Evolutionary conservation across 2,113 vertebrate species (phyloP), one percentile per base, ranked within the genome.

Genomic region (Heterotilapia buettikoferi): DNA sequence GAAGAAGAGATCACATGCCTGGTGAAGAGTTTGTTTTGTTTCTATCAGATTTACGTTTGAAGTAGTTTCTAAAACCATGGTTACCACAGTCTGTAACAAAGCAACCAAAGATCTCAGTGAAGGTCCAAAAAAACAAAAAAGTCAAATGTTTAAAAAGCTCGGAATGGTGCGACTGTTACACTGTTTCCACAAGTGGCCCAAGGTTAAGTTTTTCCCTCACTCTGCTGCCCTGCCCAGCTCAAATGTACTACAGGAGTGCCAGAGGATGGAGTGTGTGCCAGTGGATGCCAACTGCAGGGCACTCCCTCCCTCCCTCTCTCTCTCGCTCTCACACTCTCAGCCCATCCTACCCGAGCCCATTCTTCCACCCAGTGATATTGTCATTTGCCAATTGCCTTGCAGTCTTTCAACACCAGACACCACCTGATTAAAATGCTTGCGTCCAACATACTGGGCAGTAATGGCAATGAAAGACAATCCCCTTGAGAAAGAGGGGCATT

Each of bases 401-500:
- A 54, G 45, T 26, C 82, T 82, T 85, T 80, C 59, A 82, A 13
- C 13, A n/a, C 63, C 79, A 88, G 82, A 88, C 83, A 86, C 76
- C 57, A 36, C 54, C 26, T 33, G 53, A 86, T 83, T 21, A 71
- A 53, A 82, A 84, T n/a, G 63, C 83, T 85, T 59, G 50, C 71
- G 21, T 73, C 45, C 80, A 68, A 63, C 84, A 71, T 79, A 26
- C 80, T 59, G 68, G 56, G 43, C 84, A 50, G 80, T 50, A 86
- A 87, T 82, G 50, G 82, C 11, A 7, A 40, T 93, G 95, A 94
- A 95, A 95, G 92, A 92, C 94, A 90, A 95, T 94, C 93, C 92
- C 92, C 94, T 94, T 94, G 94, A 93, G 94, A 95, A 96, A 90
- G 80, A 78, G n/a, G 76, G 83, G 86, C 59, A 85, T 90, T 91